Base-by-base conservation (phyloP, 2,888 invertebrate species). In the Athrips mouffetella region DNA sequence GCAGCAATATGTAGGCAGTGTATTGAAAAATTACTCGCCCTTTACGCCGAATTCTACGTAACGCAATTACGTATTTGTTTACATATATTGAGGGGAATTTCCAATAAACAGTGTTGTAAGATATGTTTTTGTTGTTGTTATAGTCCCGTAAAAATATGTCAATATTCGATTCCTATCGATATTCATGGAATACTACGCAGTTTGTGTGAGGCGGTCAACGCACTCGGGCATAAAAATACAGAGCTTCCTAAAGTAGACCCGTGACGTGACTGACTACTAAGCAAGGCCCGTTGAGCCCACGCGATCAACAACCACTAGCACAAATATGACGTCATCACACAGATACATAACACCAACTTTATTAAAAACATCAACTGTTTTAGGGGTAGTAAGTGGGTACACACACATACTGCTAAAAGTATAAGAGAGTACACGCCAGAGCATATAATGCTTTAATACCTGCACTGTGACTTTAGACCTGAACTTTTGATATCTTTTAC, bases 141-240 rank as follows among this genome's bases (percentile, higher is more conserved):
- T n/a, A n/a, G n/a, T n/a, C n/a, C n/a, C n/a, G n/a, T n/a, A n/a
- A n/a, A n/a, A n/a, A n/a, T n/a, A n/a, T n/a, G n/a, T n/a, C n/a
- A n/a, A n/a, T n/a, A n/a, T n/a, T n/a, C n/a, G 13, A 8, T 13
- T 33, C 33, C 33, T 39, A 37, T 5, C 37, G 41, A 29, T 27
- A 41, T 29, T 41, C 27, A 4, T 44, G 45, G 40, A 31, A 25
- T 62, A 58, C 59, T 61, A 54, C 47, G 53, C 62, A 44, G 30
- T 44, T 44, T 44, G 44, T 58, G 53, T 29, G 30, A 53, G 59
- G n/a, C n/a, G 71, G 71, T 75, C 74, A 73, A 73, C 53, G 76
- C 48, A 61, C 78, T 67, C 59, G 49, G 47, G 67, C 61, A 58
- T 75, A 75, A 74, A 78, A 78, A 78, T 78, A 78, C 73, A 73